Conservation (phyloP, 2,113 vertebrate species). For the Opisthocomus hoazin region DNA sequence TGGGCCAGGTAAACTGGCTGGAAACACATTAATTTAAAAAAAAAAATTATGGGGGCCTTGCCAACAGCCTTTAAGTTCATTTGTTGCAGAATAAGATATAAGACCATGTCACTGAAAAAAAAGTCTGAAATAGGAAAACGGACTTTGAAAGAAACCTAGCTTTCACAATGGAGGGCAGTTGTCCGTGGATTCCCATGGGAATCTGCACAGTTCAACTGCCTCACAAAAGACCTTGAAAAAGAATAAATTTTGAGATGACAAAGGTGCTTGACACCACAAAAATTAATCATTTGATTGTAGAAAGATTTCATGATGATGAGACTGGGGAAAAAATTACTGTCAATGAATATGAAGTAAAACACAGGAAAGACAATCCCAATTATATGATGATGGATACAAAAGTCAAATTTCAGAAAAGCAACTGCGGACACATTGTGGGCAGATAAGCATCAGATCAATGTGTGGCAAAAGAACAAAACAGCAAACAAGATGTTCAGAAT, state of each 20-base stretch:
- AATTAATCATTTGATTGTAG: background rate
- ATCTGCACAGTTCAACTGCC: background rate
- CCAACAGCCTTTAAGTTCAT: background rate
- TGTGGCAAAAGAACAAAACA: background rate
- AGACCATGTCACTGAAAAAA: background rate
- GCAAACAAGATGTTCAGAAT: background rate
- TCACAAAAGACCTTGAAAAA: background rate
- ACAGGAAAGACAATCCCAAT: background rate
- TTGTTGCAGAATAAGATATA: background rate
- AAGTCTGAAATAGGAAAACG: background rate
- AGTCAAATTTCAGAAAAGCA: background rate
- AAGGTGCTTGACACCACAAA: background rate
- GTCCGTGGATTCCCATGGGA: background rate
- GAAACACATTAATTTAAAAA: background rate
- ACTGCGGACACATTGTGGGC: background rate
- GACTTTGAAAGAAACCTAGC: background rate
- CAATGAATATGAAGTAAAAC: background rate
- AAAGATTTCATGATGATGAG: background rate
- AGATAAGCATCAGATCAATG: background rate
- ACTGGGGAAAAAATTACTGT: background rate
- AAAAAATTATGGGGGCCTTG: accelerated
- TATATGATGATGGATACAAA: background rate
- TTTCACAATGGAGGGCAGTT: background rate
- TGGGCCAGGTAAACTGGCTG: background rate
- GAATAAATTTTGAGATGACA: background rate